phyloP scores from a whole-genome alignment of 2,113 vertebrate species.

The Nansenia antarctica region DNA sequence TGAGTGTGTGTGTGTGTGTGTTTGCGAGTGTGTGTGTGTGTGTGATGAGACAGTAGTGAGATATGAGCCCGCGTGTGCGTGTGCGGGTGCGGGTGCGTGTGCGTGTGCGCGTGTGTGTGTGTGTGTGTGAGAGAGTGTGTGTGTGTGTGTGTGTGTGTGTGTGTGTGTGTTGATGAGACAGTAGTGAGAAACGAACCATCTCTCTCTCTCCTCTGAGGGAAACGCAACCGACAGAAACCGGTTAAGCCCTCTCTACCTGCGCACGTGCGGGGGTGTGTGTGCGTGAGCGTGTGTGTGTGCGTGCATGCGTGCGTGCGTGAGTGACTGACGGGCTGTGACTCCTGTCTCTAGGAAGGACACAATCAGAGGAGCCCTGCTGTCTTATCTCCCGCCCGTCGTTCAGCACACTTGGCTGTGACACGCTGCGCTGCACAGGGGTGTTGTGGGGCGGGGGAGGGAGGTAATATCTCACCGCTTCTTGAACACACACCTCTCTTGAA shows the following conservation, averaged over 20 bases:
- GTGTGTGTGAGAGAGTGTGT: neutral
- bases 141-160: constrained; percentile 13
- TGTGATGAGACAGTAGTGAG: constrained; percentile 34
- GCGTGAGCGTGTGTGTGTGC: neutral
- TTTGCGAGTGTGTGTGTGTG: too few relatives aligned
- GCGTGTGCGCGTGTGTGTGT: constrained; percentile 23
- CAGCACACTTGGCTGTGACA: too few relatives aligned
- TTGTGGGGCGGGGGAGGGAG: too few relatives aligned
- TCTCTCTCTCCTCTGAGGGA: neutral
- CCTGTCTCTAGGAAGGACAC: too few relatives aligned
- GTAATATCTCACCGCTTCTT: too few relatives aligned
- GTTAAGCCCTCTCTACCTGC: neutral
- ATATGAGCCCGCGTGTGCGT: neutral
- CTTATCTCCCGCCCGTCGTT: too few relatives aligned
- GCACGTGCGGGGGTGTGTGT: too few relatives aligned
- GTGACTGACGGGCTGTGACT: too few relatives aligned
- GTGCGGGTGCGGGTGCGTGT: constrained; percentile 22
- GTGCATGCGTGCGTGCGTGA: neutral
- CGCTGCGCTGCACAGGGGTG: too few relatives aligned
- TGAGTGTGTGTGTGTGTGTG: too few relatives aligned
- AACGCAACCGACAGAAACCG: neutral
- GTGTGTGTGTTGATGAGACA: neutral
- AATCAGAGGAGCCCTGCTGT: too few relatives aligned
- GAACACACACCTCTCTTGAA: too few relatives aligned
- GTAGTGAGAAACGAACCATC: neutral